Evolutionary conservation across 2,797 vertebrate genomes (phyloP).

Genomic region (Enteromius paludinosus): DNA sequence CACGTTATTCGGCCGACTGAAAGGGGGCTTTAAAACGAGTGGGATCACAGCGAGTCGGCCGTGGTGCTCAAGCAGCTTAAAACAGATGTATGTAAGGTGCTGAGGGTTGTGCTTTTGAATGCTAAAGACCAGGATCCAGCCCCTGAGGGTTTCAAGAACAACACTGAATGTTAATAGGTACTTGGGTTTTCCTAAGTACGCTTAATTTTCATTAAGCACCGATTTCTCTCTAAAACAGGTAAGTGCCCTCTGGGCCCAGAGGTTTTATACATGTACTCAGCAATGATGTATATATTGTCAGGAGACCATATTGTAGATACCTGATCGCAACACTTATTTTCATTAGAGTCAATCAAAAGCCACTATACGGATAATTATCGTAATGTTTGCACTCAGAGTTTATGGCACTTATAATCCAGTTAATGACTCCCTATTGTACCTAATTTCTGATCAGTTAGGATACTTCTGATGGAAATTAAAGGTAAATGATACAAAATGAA

Average conservation of each 20-base stretch:
- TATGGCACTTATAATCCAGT: slow-evolving; percentile 19
- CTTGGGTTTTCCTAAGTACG: slow-evolving; percentile 30
- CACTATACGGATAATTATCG: slow-evolving; percentile 16
- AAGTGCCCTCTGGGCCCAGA: background rate
- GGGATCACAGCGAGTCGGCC: background rate
- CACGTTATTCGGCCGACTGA: slow-evolving; percentile 53
- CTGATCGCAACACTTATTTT: slow-evolving; percentile 25
- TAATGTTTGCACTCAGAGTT: slow-evolving; percentile 34
- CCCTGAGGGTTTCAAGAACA: slow-evolving; percentile 5
- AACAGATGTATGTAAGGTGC: slow-evolving; percentile 26
- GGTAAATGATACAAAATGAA: slow-evolving; percentile 10
- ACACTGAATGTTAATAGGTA: slow-evolving; percentile 24
- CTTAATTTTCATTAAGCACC: slow-evolving; percentile 37
- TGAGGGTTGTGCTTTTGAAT: slow-evolving; percentile 28
- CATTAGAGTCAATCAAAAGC: slow-evolving; percentile 25
- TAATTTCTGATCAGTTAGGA: slow-evolving; percentile 7
- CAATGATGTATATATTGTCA: slow-evolving; percentile 19
- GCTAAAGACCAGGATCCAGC: background rate
- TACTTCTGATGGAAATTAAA: background rate
- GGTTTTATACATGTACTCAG: slow-evolving; percentile 22
- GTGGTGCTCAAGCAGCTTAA: slow-evolving; percentile 4
- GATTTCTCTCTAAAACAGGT: slow-evolving; percentile 15
- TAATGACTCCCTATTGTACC: slow-evolving; percentile 9
- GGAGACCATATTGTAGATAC: slow-evolving; percentile 19
- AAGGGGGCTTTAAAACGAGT: slow-evolving; percentile 43